Percentiles rank a stretch among this genome's conserved stretches.
Conservation (phyloP, 2,888 invertebrate genomes). For the Agrenia bidenticulata region DNA sequence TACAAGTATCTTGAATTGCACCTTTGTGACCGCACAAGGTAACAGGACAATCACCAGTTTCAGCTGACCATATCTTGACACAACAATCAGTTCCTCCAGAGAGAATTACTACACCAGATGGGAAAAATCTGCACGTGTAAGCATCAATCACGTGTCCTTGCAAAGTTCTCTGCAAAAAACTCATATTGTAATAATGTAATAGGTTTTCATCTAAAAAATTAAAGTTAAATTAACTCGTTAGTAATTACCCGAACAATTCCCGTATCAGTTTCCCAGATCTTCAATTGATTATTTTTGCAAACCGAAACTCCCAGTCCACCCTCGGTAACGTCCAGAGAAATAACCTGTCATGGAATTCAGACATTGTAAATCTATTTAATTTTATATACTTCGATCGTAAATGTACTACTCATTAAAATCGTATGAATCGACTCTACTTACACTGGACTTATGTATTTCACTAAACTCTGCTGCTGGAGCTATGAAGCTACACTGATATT, state of each 20-base stretch:
- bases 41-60: slow-evolving; percentile 67
- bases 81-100: slow-evolving; percentile 67
- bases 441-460: slow-evolving; percentile 59
- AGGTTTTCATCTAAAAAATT: slow-evolving; percentile 15
- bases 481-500: slow-evolving; percentile 60
- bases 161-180: slow-evolving; percentile 57
- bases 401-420: too few species aligned
- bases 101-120: slow-evolving; percentile 62
- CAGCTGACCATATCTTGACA: slow-evolving; percentile 70
- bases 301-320: slow-evolving; percentile 67
- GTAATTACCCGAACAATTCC: slow-evolving; percentile 60
- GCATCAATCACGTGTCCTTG: slow-evolving; percentile 70
- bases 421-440: too few species aligned
- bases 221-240: background rate
- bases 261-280: slow-evolving; percentile 67
- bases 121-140: slow-evolving; percentile 69
- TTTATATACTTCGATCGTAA: too few species aligned
- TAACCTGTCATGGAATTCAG: slow-evolving; percentile 55
- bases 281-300: slow-evolving; percentile 63
- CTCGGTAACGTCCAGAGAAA: slow-evolving; percentile 63
- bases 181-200: slow-evolving; percentile 11
- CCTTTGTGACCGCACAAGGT: slow-evolving; percentile 67
- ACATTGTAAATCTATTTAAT: background rate
- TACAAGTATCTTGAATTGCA: slow-evolving; percentile 65
- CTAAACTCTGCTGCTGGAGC: slow-evolving; percentile 60